Conservation (phyloP, 2,888 invertebrate species). For the Drosophila multiciliata region DNA sequence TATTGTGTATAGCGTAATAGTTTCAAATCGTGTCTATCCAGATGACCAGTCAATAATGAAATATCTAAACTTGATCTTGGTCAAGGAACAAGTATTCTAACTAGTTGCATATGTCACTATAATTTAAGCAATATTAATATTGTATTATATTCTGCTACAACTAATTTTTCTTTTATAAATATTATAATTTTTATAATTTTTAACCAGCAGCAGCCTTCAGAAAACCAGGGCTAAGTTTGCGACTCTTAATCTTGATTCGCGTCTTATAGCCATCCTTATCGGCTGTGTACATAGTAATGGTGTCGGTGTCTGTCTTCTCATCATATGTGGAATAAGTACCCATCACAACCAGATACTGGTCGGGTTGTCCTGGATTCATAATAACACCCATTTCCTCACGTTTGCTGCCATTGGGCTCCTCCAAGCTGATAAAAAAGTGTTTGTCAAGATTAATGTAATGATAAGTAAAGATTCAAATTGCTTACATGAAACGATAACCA, state of each 20-base stretch:
- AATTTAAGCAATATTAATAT: conserved; percentile 22
- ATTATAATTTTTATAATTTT: conserved; percentile 17
- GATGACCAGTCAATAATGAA: conserved; percentile 57
- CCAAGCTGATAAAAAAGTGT: conserved; percentile 55
- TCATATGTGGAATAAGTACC: conserved; percentile 81
- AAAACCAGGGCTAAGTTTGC: conserved; percentile 75
- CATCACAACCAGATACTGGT: conserved; percentile 83
- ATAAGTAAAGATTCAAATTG: neutral
- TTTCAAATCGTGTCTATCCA: conserved; percentile 54
- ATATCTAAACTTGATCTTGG: conserved; percentile 58
- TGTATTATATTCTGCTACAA: conserved; percentile 6
- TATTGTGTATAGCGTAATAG: conserved; percentile 53
- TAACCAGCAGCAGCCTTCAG: conserved; percentile 80
- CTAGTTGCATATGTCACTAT: conserved; percentile 51
- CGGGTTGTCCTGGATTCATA: conserved; percentile 82
- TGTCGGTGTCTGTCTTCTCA: conserved; percentile 81
- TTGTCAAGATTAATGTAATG: neutral
- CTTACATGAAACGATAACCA: conserved; percentile 83
- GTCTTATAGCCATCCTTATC: conserved; percentile 84
- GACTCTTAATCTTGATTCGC: conserved; percentile 80
- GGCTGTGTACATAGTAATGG: conserved; percentile 84
- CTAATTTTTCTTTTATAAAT: conserved; percentile 10
- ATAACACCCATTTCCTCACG: conserved; percentile 84
- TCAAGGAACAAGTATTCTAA: conserved; percentile 44
- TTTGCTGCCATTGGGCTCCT: conserved; percentile 82